phyloP scores from a whole-genome alignment of 2,797 vertebrate species.

The Thalassophryne amazonica region DNA sequence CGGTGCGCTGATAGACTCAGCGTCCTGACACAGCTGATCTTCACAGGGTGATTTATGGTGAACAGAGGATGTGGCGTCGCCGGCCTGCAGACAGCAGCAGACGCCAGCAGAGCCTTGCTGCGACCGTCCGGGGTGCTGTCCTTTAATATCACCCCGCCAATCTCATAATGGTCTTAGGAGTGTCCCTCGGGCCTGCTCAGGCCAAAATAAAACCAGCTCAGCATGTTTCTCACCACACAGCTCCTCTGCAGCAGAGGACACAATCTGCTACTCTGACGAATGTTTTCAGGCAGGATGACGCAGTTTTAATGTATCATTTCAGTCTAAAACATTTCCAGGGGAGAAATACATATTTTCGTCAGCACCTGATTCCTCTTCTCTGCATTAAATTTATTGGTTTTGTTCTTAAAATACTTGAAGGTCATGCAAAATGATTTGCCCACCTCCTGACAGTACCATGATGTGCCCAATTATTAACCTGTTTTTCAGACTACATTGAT shows the following conservation, averaged over 20 bases:
- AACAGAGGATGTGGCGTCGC: constrained; percentile 33
- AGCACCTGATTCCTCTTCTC: too few species aligned
- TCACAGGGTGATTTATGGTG: constrained; percentile 42
- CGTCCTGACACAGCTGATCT: constrained; percentile 30
- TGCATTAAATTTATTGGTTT: too few species aligned
- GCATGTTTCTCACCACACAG: neutral
- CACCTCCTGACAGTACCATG: too few species aligned
- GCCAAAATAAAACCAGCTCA: neutral
- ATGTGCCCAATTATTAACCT: too few species aligned
- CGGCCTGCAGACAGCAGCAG: constrained; percentile 40
- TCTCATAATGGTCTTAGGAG: constrained; percentile 9
- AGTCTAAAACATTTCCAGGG: too few species aligned
- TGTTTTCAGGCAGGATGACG: too few species aligned
- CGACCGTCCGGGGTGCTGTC: neutral
- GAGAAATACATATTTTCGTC: too few species aligned
- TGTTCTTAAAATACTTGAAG: too few species aligned
- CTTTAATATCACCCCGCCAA: constrained; percentile 3
- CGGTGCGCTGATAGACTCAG: constrained; percentile 37
- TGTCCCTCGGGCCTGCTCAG: neutral
- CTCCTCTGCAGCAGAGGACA: neutral
- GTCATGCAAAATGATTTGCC: too few species aligned
- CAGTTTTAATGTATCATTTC: too few species aligned
- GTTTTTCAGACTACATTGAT: too few species aligned
- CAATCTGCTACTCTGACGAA: too few species aligned
- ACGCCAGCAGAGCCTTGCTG: constrained; percentile 11